These are phyloP conservation scores for Turnix velox DNA, from an alignment of 2,113 vertebrate genomes.

Conservation along the genomic window DNA sequence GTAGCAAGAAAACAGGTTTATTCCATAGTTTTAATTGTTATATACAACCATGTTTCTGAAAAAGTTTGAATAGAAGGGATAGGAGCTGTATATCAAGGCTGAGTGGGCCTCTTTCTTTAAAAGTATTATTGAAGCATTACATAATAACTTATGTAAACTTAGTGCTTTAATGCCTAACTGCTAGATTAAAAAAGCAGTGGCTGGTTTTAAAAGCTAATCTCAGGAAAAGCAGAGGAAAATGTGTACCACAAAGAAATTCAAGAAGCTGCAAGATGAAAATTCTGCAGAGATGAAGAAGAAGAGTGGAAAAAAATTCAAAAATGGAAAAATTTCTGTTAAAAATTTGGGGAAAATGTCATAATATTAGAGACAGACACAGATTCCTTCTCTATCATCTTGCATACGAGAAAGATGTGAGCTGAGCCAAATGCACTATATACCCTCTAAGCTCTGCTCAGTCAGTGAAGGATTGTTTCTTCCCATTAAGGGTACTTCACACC, in stretches of 20 bases:
- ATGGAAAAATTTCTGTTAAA: background rate
- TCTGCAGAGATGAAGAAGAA: background rate
- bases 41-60: background rate
- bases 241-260: background rate
- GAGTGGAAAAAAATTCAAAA: background rate
- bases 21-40: background rate
- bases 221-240: background rate
- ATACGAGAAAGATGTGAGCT: rapidly evolving
- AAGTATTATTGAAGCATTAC: background rate
- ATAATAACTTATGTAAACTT: background rate
- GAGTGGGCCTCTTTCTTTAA: background rate
- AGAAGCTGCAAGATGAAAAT: background rate
- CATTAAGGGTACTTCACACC: background rate
- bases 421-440: background rate
- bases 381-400: background rate
- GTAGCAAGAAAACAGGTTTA: background rate
- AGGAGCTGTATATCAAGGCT: background rate
- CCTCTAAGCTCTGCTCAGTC: background rate
- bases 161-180: background rate
- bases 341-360: background rate
- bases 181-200: background rate
- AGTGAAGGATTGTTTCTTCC: too few species aligned
- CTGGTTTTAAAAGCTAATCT: background rate
- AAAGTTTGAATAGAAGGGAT: background rate
- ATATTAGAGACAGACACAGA: background rate